A percentile compares a stretch with the other conserved stretches of the same genome.
Evolutionary conservation across 2,888 invertebrate genomes (phyloP).

Genomic region (Dryococelus australis): DNA sequence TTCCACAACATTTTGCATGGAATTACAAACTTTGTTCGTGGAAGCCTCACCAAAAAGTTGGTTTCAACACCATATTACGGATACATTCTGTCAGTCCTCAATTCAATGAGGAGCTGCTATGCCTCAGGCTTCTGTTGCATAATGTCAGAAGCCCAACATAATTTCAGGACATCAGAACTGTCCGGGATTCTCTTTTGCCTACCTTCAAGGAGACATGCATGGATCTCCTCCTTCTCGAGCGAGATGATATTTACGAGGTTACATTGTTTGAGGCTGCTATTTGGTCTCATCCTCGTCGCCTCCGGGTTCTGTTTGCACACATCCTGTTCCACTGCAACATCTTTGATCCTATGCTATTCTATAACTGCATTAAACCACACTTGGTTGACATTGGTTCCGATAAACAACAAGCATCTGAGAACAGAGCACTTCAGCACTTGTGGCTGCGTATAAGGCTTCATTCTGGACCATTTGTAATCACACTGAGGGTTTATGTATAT

Average conservation of each 20-base stretch:
- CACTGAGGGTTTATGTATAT: no score
- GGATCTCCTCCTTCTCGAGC: not conserved
- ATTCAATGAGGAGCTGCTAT: not conserved
- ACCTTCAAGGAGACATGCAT: not conserved
- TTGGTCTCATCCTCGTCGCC: not conserved
- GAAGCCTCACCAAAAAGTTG: not conserved
- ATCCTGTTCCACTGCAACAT: not conserved
- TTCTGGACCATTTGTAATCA: no score
- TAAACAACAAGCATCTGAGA: not conserved
- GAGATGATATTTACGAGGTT: not conserved
- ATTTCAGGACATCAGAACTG: not conserved
- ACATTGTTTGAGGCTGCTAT: not conserved
- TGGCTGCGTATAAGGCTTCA: no score
- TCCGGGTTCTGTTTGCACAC: not conserved
- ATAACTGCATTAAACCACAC: not conserved
- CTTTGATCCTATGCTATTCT: not conserved
- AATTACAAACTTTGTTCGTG: not conserved
- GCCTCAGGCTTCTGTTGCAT: not conserved
- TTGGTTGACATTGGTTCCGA: not conserved
- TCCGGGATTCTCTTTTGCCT: not conserved
- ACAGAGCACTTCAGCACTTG: not conserved
- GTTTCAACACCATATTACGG: not conserved
- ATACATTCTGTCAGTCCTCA: not conserved
- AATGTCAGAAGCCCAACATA: not conserved
- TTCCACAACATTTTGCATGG: not conserved